Evolutionary conservation across 2,888 invertebrate species (phyloP), one percentile per base, ranked within the genome.

Genomic region (Vanessa cardui): DNA sequence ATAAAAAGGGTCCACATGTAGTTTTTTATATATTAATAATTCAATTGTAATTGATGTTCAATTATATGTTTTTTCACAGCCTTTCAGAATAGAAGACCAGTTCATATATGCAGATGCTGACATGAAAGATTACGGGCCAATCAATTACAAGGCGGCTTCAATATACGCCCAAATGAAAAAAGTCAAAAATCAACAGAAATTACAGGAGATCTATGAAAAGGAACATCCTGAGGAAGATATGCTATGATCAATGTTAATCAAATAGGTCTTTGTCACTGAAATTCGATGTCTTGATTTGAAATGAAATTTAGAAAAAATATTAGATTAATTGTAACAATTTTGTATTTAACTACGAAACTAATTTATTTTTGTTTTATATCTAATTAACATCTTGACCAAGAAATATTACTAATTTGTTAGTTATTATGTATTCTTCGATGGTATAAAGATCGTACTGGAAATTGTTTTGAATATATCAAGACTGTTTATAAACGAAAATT

Each of bases 91-190:
- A 74, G 95, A 96, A 82, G 97, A 98, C 89, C 88, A 89, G 77
- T 94, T 98, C 88, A 96, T 97, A 82, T 98, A 98, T 89, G 98
- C 98, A 71, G 98, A 98, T 87, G 96, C 97, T 78, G 97, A 98
- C 87, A 95, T 97, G 88, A 95, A 96, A 83, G 96, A 96, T 80
- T 98, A 98, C 88, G 98, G 98, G 76, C 98, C 98, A 59, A 97
- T 98, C 85, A 97, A 98, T 92, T 98, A 98, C 92, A 98, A 98
- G 84, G 96, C 96, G 72, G 97, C 97, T 68, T 97, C 97, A 47
- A 94, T 97, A 79, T 95, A 96, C 89, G 96, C 96, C 70, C 95
- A 95, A 78, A 95, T 96, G 92, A 96, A 96, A 85, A 95, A 95
- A 83, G 92, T 94, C 12, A 94, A 93, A 77, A 88, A 93, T 76